phyloP scores from a whole-genome alignment of 2,113 vertebrate genomes.

The Hyaena hyaena region DNA sequence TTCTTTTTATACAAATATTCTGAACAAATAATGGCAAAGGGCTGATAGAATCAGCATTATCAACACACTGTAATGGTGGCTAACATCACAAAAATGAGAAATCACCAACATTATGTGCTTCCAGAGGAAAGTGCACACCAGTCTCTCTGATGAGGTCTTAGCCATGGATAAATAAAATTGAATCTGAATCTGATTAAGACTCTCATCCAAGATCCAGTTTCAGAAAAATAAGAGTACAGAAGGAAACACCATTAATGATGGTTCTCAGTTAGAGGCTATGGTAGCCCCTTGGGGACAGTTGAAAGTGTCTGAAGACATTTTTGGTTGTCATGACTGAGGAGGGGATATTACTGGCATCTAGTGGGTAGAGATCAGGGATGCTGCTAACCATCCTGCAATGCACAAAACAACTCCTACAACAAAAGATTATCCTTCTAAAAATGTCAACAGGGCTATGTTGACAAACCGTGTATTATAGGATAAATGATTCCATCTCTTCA shows the following conservation, averaged over 20 bases:
- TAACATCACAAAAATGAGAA: background rate
- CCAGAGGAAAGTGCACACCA: rapidly evolving
- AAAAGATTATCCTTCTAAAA: background rate
- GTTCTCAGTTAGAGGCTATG: background rate
- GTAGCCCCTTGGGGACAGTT: background rate
- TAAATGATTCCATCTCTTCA: background rate
- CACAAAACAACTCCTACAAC: background rate
- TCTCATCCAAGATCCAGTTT: background rate
- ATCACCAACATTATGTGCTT: background rate
- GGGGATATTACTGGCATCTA: background rate
- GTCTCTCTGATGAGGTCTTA: background rate
- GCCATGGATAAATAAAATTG: background rate
- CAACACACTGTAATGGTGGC: background rate
- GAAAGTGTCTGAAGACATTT: background rate
- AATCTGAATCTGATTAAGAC: background rate
- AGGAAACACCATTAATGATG: background rate
- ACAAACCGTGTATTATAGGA: background rate
- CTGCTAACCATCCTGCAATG: background rate
- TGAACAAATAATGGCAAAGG: background rate
- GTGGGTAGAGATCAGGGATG: background rate
- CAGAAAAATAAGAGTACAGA: background rate
- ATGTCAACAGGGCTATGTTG: background rate
- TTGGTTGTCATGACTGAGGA: background rate
- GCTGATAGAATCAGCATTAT: background rate
- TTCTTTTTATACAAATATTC: background rate